Base-by-base conservation (phyloP, 92 coral and sea anemone species). In the Scolanthus callimorphus region DNA sequence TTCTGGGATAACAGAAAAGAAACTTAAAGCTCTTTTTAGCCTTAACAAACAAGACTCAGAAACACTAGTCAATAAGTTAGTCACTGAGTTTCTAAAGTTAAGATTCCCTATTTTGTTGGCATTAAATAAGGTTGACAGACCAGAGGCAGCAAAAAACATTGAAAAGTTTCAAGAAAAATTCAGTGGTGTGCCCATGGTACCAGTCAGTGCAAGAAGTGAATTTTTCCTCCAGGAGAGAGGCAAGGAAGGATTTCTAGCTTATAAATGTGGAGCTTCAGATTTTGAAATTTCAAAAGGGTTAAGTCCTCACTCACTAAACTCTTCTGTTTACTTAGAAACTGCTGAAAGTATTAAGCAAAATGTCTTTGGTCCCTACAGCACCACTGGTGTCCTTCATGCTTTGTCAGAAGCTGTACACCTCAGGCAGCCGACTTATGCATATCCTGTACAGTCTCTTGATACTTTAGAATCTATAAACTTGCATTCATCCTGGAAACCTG, bases 61-160 rank as follows among this genome's bases (percentile, higher is more conserved):
- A 63, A 56, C 21, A 20, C 38, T 73, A 53, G 76, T 86, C 20
- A 73, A 82, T 43, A 73, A 44, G 45, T 49, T 82, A 47, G 95
- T 86, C 29, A 25, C 52, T 30, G 74, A 77, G 31, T 82, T 86
- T 61, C 64, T 86, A 31, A 52, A 50, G 39, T 49, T 82, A 34
- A 88, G 89, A 23, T 86, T 86, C 70, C 95, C 95, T 17, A 73
- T 82, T 38, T 71, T 86, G 11, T 49, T 86, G 54, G 95, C 80
- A 25, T 65, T 82, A 29, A 86, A 86, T 74, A 86, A 82, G 68
- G 61, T 62, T 38, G 95, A 86, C 51, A 51, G 71, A 31, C 57
- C 85, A 22, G 82, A 77, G 57, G 57, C 85, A 12, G 46, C 44
- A 20, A 51, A 39, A 27, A 86, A 86, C 53, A 53, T 86, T 21